Evolutionary conservation across 2,113 vertebrate species (phyloP).

Genomic region (Channa argus): DNA sequence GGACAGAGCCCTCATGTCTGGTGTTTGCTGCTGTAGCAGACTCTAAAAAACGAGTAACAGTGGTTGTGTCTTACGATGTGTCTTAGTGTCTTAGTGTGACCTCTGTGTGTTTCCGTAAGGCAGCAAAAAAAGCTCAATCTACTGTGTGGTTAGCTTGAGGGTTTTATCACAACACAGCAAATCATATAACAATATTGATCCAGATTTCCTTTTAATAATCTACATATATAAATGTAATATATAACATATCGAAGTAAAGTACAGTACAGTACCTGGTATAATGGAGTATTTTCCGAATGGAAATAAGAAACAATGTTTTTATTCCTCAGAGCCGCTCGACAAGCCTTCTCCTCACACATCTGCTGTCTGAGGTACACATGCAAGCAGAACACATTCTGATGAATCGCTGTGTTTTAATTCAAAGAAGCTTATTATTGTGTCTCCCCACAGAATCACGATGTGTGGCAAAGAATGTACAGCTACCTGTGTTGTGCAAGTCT

Average conservation of each 20-base stretch:
- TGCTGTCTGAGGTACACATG: slow-evolving; percentile 78
- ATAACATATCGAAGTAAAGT: not conserved
- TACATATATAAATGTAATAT: not conserved
- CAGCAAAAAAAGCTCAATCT: no score
- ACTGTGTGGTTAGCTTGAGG: no score
- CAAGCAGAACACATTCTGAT: not conserved
- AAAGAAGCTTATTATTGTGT: not conserved
- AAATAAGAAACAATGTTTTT: slow-evolving; percentile 86
- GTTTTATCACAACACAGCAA: no score
- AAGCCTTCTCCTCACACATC: slow-evolving; percentile 75
- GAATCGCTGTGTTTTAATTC: not conserved
- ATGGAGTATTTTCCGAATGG: slow-evolving; percentile 81
- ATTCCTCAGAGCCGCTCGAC: slow-evolving; percentile 78
- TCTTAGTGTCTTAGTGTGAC: not conserved
- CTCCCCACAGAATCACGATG: no score
- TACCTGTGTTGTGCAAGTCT: slow-evolving; percentile 79
- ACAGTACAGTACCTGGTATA: slow-evolving; percentile 71
- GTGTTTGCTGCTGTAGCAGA: slow-evolving; percentile 67
- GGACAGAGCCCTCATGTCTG: slow-evolving; percentile 77
- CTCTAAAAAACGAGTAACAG: slow-evolving; percentile 39
- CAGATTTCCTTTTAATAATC: no score
- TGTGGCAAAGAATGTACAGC: no score
- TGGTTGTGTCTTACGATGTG: no score
- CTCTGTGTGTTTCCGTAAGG: not conserved
- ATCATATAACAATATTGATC: no score